Evolutionary conservation across 2,113 vertebrate genomes (phyloP).

Genomic region (Rhea pennata): DNA sequence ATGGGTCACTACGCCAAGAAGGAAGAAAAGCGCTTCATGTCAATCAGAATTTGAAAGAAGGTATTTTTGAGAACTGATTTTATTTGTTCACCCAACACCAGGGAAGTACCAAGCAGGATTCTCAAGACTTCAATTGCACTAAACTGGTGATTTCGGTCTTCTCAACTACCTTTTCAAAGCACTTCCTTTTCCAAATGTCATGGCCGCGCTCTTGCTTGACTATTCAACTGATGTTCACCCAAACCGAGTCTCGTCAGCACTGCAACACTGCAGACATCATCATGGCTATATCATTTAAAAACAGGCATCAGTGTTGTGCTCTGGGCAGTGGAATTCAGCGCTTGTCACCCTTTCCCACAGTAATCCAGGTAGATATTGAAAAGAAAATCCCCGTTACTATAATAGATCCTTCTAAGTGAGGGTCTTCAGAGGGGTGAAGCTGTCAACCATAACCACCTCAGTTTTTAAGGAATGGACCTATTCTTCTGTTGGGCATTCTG

Average conservation of each 20-base stretch:
- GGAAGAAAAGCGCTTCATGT: neutral
- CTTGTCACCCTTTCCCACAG: neutral
- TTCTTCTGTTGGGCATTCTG: neutral
- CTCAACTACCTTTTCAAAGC: neutral
- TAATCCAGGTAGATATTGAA: neutral
- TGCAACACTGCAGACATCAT: neutral
- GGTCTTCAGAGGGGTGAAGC: neutral
- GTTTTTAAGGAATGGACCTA: neutral
- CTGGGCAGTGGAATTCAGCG: neutral
- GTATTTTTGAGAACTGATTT: neutral
- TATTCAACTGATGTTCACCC: neutral
- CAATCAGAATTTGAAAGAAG: neutral
- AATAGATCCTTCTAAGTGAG: neutral
- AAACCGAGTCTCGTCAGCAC: neutral
- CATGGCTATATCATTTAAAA: neutral
- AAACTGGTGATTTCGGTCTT: neutral
- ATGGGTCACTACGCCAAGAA: neutral
- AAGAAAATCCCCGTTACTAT: neutral
- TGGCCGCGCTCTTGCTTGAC: neutral
- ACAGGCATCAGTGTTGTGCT: neutral
- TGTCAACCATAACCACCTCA: neutral
- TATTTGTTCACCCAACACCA: neutral
- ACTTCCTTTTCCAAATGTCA: neutral
- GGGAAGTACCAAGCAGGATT: neutral
- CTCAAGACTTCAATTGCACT: neutral